phyloP scores from a whole-genome alignment of 2,888 invertebrate genomes.

The Nudaria mundana region DNA sequence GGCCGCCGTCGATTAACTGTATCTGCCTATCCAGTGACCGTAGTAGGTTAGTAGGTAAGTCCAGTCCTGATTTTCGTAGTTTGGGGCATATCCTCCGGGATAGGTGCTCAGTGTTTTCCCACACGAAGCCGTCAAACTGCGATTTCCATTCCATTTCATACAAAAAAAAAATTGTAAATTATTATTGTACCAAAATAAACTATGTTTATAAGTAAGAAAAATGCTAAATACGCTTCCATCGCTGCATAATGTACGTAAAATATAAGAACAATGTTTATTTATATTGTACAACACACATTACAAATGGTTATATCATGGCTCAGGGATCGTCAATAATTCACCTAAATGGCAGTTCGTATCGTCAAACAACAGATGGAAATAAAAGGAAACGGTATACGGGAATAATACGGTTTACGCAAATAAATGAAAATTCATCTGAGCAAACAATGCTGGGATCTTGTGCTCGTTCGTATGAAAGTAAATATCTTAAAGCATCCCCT shows the following conservation, averaged over 20 bases:
- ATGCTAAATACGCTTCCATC: too few species aligned
- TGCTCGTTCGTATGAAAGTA: slow-evolving; percentile 44
- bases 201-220: too few species aligned
- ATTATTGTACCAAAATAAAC: too few species aligned
- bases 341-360: slow-evolving; percentile 43
- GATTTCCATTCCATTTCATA: too few species aligned
- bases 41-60: too few species aligned
- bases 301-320: slow-evolving; percentile 31
- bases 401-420: slow-evolving; percentile 40
- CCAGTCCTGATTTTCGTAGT: too few species aligned
- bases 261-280: slow-evolving; percentile 25
- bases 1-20: too few species aligned
- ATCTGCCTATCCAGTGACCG: too few species aligned
- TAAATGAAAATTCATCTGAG: slow-evolving; percentile 57
- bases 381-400: slow-evolving; percentile 39
- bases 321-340: slow-evolving; percentile 41
- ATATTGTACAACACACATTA: slow-evolving; percentile 24
- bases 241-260: slow-evolving; percentile 26
- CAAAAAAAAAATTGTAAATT: too few species aligned
- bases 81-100: too few species aligned
- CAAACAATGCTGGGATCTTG: slow-evolving; percentile 46
- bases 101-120: too few species aligned
- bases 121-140: too few species aligned
- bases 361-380: slow-evolving; percentile 42
- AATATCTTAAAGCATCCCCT: slow-evolving; percentile 48